Evolutionary conservation across 1,140 invertebrate genomes (phyloP), one percentile per base, ranked within the genome.

Genomic region (Asbolus verrucosus): DNA sequence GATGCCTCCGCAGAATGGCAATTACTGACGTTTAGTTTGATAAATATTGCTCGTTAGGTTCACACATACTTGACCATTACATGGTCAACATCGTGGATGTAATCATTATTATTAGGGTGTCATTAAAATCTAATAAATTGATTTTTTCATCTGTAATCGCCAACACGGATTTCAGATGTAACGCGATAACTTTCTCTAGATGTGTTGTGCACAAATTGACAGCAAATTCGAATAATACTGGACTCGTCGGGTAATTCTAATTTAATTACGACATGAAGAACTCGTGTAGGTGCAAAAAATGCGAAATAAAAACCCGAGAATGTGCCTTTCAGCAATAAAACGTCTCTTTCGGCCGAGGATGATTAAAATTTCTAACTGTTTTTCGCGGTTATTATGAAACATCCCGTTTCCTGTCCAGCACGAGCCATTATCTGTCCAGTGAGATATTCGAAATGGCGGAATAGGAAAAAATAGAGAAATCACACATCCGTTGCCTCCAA

Each of bases 101-200:
- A 66, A 66, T 66, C 27, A 66, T 66, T 66, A 41, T 66, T 46
- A 66, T 66, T 66, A 66, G 43, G 63, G 39, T 16, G 63, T 43
- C 63, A 66, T 66, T 66, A 66, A 66, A 66, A 66, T 46, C 39
- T 66, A 66, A 66, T 66, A 46, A 66, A 65, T 38, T 41, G 33
- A 43, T 66, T 66, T 43, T 46, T 46, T 66, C 39, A 6, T 2
- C 14, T 2, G 36, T 16, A 41, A 46, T 46, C 41, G 41, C 41
- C 41, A 46, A 46, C 41, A 18, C 16, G 18, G 14, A 46, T 19
- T 19, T 2, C 2, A 18, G 39, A 14, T 54, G 46, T 27, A 54
- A 54, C 13, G 46, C 46, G 46, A 54, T 54, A 54, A 54, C 46
- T 54, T 54, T 54, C 46, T 54, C 46, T n/a, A n/a, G n/a, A n/a